Evolutionary conservation across 2,888 invertebrate genomes (phyloP).

Genomic region (Allygus modestus): DNA sequence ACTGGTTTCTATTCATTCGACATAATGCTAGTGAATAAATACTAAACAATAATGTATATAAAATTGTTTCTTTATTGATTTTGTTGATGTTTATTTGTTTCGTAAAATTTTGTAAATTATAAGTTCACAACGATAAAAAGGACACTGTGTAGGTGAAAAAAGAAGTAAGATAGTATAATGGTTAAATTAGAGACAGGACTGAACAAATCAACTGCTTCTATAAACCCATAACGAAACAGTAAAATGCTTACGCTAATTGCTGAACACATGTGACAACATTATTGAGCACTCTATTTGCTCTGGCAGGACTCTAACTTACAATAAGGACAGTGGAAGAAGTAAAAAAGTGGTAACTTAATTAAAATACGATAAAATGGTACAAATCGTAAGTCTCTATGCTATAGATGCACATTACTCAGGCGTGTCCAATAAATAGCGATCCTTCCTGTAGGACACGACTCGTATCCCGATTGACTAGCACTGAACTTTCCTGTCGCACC

Average conservation of each 20-base stretch:
- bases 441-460: not conserved
- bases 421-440: conserved; percentile 50
- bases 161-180: too few species aligned
- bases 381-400: conserved; percentile 30
- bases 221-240: not conserved
- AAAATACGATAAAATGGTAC: conserved; percentile 50
- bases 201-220: too few species aligned
- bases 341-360: conserved; percentile 50
- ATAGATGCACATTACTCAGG: conserved; percentile 10
- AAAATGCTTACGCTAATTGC: conserved; percentile 30
- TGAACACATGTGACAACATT: conserved; percentile 44
- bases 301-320: conserved; percentile 13
- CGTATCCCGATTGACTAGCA: conserved; percentile 54
- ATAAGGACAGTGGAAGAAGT: conserved; percentile 44
- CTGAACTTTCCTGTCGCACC: conserved; percentile 48
- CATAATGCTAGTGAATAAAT: too few species aligned
- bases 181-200: too few species aligned
- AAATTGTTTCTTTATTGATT: too few species aligned
- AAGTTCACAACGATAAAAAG: not conserved
- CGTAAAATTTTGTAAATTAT: too few species aligned
- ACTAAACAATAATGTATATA: too few species aligned
- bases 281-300: conserved; percentile 33
- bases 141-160: too few species aligned
- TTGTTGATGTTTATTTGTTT: too few species aligned
- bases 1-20: too few species aligned